Conservation (phyloP, 2,888 invertebrate species). For the Therioaphis trifolii region DNA sequence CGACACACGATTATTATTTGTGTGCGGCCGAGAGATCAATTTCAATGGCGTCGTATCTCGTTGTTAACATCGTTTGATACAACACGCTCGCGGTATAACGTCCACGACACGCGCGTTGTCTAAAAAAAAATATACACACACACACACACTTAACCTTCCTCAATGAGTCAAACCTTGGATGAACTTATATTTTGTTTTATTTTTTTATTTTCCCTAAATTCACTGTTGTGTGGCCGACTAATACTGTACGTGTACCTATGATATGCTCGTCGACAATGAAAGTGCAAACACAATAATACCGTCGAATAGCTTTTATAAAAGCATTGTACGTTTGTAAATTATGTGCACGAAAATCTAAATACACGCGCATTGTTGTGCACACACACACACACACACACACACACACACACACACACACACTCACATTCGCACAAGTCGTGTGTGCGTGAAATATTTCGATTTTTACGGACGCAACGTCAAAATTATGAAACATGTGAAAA, state of each 20-base stretch:
- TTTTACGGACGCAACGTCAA: not conserved
- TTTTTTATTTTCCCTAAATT: not conserved
- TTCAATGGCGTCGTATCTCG: not conserved
- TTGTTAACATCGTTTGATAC: too few species aligned
- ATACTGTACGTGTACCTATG: not conserved
- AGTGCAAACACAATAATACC: not conserved
- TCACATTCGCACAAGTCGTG: not conserved
- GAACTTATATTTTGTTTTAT: not conserved
- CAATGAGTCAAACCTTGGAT: constrained; percentile 31
- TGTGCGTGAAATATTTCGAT: not conserved
- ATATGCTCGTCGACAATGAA: not conserved
- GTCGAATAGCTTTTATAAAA: not conserved
- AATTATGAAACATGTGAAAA: too few species aligned
- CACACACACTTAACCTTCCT: constrained; percentile 23
- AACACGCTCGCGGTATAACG: not conserved
- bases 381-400: too few species aligned
- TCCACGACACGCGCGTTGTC: not conserved
- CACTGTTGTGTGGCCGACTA: too few species aligned
- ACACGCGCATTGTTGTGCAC: not conserved
- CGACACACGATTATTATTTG: too few species aligned
- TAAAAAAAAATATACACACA: not conserved
- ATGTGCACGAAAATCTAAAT: too few species aligned
- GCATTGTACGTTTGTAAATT: not conserved
- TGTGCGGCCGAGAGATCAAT: not conserved
- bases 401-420: not conserved